Evolutionary conservation across 53 echinoderm and acorn worm genomes (phyloP).

Genomic region (Zoroaster sp.): DNA sequence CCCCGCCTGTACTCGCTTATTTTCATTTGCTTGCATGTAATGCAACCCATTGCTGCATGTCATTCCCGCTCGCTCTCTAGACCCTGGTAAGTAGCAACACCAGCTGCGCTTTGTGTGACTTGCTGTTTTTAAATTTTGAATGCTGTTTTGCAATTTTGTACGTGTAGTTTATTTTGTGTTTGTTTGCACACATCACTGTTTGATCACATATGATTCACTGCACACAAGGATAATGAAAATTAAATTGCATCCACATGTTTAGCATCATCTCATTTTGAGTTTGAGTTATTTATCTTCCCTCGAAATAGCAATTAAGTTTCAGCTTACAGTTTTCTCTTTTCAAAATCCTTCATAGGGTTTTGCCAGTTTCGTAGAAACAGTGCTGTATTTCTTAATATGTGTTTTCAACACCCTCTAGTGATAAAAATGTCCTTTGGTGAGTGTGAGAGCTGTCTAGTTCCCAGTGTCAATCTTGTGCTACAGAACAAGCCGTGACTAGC

Average conservation of each 20-base stretch:
- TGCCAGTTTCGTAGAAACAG: too few relatives aligned
- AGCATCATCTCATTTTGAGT: too few relatives aligned
- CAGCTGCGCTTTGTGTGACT: neutral
- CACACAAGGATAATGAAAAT: neutral
- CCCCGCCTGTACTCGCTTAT: neutral
- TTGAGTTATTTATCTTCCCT: too few relatives aligned
- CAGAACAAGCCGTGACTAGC: too few relatives aligned
- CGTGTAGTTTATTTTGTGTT: neutral
- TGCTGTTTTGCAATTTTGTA: neutral
- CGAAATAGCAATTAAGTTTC: too few relatives aligned
- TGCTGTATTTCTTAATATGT: too few relatives aligned
- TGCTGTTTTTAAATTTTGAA: neutral
- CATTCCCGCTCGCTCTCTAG: conserved; percentile 9
- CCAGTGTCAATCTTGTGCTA: too few relatives aligned
- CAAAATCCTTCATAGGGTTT: too few relatives aligned
- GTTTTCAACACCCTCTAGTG: too few relatives aligned
- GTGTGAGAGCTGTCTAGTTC: too few relatives aligned
- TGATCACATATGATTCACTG: neutral
- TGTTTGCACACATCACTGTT: neutral
- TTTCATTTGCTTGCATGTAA: conserved; percentile 43
- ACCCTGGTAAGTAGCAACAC: conserved; percentile 19
- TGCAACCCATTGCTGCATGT: conserved; percentile 25
- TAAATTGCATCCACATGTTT: neutral
- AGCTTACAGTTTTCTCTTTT: too few relatives aligned
- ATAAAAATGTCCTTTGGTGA: too few relatives aligned